phyloP scores from a whole-genome alignment of 2,797 vertebrate species.

The Tarsius wallacei region DNA sequence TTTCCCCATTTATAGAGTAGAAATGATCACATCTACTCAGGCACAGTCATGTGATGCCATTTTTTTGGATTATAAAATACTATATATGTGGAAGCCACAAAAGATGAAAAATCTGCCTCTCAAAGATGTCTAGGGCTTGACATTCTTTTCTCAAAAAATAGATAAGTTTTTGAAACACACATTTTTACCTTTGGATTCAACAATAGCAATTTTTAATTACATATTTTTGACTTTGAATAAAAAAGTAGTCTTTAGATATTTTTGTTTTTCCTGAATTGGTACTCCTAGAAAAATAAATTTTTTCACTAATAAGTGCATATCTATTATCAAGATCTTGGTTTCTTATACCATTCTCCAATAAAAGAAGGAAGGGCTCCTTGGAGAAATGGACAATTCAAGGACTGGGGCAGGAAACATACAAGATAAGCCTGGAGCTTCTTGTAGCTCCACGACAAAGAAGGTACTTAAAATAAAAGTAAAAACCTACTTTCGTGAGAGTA shows the following conservation, averaged over 20 bases:
- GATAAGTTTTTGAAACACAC: not conserved
- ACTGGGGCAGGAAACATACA: not conserved
- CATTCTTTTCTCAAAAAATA: not conserved
- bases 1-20: constrained; percentile 46
- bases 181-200: not conserved
- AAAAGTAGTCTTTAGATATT: not conserved
- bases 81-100: not conserved
- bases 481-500: not conserved
- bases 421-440: not conserved
- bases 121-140: constrained; percentile 8
- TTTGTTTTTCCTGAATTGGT: not conserved
- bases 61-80: constrained; percentile 41
- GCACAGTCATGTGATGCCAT: not conserved
- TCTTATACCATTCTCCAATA: not conserved
- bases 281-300: constrained; percentile 11
- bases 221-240: constrained; percentile 33
- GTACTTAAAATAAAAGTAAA: not conserved
- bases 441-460: not conserved
- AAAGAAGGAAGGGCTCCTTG: not conserved
- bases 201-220: constrained; percentile 37
- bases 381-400: not conserved
- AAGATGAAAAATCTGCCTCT: constrained; percentile 35
- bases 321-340: not conserved
- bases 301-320: not conserved
- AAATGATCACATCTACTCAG: not conserved